Evolutionary conservation across 2,113 vertebrate genomes (phyloP), one percentile per base, ranked within the genome.

Genomic region (Psittacula cyanocephala): DNA sequence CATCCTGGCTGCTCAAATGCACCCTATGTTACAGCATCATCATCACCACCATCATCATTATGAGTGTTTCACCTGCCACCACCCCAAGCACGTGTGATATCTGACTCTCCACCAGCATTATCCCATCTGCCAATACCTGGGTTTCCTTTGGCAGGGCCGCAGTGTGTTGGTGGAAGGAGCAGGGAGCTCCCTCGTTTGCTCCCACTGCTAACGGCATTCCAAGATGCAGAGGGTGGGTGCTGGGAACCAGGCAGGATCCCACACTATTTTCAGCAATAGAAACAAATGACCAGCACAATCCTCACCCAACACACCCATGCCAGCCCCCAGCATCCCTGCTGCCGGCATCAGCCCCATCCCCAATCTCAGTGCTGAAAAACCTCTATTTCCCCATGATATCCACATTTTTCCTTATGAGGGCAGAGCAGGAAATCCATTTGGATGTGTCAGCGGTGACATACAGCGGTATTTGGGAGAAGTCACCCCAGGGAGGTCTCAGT

Each of bases 301-400:
- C 49, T 68, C 8, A 1, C 41, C 53, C 6, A 2, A 7, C 9
- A 2, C 63, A 53, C 29, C 83, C 59, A 77, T 3, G 4, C 63
- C 5, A 1, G 33, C 25, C 44, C 39, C 69, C 28, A 1, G 49
- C 80, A 60, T 25, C 67, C 71, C 80, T 14, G 20, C 71, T 4
- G 35, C 80, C 2, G 0, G 35, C 23, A 7, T 6, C 87, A 13
- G 19, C 71, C 22, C 43, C 71, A 28, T 18, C 80, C 37, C 53
- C 3, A 17, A 2, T 0, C 0, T 6, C 37, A 6, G 2, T 2
- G 24, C 77, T 5, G 10, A 67, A 13, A 43, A 84, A 16, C 1
- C 35, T 23, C 63, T 0, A 1, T 35, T 90, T 71, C 29, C 41
- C 33, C 16, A 1, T 11, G 14, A 39, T 77, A 76, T 20, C 71